These are phyloP conservation scores for Embiotoca jacksoni DNA, from an alignment of 2,113 vertebrate species.

Conservation along the genomic window DNA sequence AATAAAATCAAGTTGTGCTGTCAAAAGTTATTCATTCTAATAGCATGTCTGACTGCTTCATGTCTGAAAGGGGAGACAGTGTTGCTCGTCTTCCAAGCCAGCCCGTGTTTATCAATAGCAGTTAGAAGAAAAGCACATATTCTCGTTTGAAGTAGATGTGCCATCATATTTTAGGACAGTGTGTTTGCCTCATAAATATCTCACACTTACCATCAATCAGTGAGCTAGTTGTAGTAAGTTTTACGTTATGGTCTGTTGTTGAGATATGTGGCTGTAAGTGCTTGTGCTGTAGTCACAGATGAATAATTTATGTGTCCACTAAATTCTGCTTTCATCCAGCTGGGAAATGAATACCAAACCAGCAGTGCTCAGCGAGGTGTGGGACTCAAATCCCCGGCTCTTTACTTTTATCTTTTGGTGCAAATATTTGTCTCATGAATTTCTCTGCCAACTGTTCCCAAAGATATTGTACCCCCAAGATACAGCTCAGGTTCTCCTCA, in stretches of 20 bases:
- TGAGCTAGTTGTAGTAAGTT: slow-evolving; percentile 41
- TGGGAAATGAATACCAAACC: slow-evolving; percentile 74
- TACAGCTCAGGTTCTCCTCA: slow-evolving; percentile 52
- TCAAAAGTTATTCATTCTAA: slow-evolving; percentile 51
- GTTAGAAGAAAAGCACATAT: slow-evolving; percentile 26
- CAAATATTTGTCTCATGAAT: slow-evolving; percentile 81
- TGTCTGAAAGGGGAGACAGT: slow-evolving; percentile 32
- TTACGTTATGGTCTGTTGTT: slow-evolving; percentile 57
- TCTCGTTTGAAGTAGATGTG: slow-evolving; percentile 33
- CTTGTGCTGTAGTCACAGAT: slow-evolving; percentile 65
- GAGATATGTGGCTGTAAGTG: slow-evolving; percentile 64
- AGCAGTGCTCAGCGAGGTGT: slow-evolving; percentile 77
- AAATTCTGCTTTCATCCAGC: slow-evolving; percentile 75
- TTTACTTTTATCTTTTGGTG: slow-evolving; percentile 74
- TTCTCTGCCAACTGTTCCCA: slow-evolving; percentile 68
- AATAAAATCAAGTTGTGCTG: slow-evolving; percentile 30
- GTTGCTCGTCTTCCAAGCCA: slow-evolving; percentile 24
- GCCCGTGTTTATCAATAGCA: slow-evolving; percentile 48
- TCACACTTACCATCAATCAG: slow-evolving; percentile 51
- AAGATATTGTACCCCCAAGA: slow-evolving; percentile 67
- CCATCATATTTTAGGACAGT: slow-evolving; percentile 49
- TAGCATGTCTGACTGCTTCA: slow-evolving; percentile 36
- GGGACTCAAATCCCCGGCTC: slow-evolving; percentile 70
- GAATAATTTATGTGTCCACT: slow-evolving; percentile 77
- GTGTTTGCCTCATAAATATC: slow-evolving; percentile 64